A percentile compares a stretch with the other conserved stretches of the same genome.
These are phyloP conservation scores for Okamejei kenojei DNA, from an alignment of 2,797 vertebrate species.

Conservation along the genomic window DNA sequence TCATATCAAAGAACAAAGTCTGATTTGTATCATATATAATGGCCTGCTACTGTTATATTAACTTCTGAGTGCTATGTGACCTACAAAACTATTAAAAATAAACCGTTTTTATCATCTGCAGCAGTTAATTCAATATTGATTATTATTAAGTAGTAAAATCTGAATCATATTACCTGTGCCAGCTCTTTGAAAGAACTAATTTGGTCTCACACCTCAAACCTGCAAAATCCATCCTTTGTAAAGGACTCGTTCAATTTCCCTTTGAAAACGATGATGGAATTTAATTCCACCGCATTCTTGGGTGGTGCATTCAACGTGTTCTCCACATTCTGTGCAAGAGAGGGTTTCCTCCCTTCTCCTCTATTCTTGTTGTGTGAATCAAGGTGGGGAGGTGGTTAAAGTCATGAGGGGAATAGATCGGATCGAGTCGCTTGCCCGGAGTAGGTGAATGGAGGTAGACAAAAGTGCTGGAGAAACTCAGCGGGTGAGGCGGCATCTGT, in stretches of 20 bases:
- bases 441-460: too few species aligned
- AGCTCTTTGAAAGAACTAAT: neutral
- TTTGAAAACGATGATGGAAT: neutral
- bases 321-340: neutral
- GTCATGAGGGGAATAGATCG: too few species aligned
- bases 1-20: constrained; percentile 34
- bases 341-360: neutral
- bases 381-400: too few species aligned
- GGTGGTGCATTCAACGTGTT: neutral
- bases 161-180: neutral
- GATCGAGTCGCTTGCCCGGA: too few species aligned
- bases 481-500: too few species aligned
- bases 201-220: neutral
- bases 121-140: constrained; percentile 21
- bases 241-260: neutral
- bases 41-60: constrained; percentile 32
- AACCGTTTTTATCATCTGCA: constrained; percentile 13
- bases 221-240: neutral
- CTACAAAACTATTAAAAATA: constrained; percentile 8
- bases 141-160: neutral
- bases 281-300: neutral
- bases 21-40: constrained; percentile 35
- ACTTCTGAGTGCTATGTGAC: constrained; percentile 25
- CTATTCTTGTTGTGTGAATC: neutral
- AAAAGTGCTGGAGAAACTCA: too few species aligned